Conservation (phyloP, 2,888 invertebrate genomes). For the Machimus rusticus region DNA sequence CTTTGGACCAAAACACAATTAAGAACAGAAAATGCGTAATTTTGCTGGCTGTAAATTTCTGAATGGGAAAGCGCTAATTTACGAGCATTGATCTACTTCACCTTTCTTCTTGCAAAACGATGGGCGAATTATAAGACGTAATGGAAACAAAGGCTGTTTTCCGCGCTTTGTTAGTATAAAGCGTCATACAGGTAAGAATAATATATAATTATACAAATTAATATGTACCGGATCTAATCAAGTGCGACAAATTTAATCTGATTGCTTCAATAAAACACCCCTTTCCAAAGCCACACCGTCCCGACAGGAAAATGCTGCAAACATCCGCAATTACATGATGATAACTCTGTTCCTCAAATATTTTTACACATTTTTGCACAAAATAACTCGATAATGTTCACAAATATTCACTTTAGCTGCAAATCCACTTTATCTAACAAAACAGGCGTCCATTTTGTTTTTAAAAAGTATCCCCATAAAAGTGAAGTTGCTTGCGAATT, state of each 20-base stretch:
- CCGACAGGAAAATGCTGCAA: background rate
- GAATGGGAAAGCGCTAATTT: background rate
- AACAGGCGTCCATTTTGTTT: constrained; percentile 52
- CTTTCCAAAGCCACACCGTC: background rate
- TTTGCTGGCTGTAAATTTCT: background rate
- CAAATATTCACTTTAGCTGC: background rate
- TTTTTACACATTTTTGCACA: background rate
- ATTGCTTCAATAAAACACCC: background rate
- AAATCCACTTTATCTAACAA: constrained; percentile 48
- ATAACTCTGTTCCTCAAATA: background rate
- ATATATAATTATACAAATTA: background rate
- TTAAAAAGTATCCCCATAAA: constrained; percentile 37
- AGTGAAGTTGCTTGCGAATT: background rate
- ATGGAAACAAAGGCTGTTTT: background rate
- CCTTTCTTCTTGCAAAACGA: background rate
- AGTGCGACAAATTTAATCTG: background rate
- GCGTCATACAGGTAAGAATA: background rate
- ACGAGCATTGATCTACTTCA: background rate
- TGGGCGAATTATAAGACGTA: background rate
- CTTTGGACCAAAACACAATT: background rate
- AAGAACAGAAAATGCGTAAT: background rate
- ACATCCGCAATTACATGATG: background rate
- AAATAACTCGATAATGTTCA: background rate
- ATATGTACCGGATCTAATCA: background rate
- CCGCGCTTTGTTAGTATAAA: background rate